These are phyloP conservation scores for Galaxias olidus DNA, from an alignment of 2,797 vertebrate genomes.

Conservation along the genomic window DNA sequence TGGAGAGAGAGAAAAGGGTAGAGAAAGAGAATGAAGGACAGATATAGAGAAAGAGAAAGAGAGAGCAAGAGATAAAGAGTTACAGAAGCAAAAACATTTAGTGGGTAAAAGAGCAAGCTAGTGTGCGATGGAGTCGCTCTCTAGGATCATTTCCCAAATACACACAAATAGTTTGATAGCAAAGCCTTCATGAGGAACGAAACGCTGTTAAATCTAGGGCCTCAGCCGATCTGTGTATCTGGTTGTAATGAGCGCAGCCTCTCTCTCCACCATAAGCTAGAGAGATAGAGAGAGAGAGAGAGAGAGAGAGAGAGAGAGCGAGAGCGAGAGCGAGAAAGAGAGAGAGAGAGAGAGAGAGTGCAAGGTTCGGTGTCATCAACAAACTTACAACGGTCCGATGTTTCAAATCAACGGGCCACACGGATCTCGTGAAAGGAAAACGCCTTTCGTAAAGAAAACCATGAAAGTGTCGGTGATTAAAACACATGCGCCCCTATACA, in stretches of 20 bases:
- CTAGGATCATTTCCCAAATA: slow-evolving; percentile 38
- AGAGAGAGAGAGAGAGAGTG: no score
- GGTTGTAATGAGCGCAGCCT: background rate
- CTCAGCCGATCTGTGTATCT: no score
- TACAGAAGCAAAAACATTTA: no score
- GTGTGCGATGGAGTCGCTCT: slow-evolving; percentile 4
- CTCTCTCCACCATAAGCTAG: slow-evolving; percentile 44
- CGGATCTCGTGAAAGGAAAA: slow-evolving; percentile 53
- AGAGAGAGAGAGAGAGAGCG: no score
- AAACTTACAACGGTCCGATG: slow-evolving; percentile 58
- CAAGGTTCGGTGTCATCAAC: slow-evolving; percentile 48
- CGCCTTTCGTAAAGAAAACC: no score
- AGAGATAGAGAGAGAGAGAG: no score
- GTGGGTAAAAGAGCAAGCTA: no score
- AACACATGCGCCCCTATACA: no score
- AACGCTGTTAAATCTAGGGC: slow-evolving; percentile 50
- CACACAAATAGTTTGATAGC: slow-evolving; percentile 34
- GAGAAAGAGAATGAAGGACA: slow-evolving; percentile 16
- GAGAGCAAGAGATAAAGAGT: slow-evolving; percentile 6
- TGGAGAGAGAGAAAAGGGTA: slow-evolving; percentile 12
- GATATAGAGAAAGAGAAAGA: slow-evolving; percentile 12
- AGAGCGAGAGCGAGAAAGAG: no score
- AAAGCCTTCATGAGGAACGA: slow-evolving; percentile 30
- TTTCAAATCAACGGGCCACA: slow-evolving; percentile 52
- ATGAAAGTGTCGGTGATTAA: no score